Evolutionary conservation across 2,888 invertebrate species (phyloP).

Genomic region (Nebria salina): DNA sequence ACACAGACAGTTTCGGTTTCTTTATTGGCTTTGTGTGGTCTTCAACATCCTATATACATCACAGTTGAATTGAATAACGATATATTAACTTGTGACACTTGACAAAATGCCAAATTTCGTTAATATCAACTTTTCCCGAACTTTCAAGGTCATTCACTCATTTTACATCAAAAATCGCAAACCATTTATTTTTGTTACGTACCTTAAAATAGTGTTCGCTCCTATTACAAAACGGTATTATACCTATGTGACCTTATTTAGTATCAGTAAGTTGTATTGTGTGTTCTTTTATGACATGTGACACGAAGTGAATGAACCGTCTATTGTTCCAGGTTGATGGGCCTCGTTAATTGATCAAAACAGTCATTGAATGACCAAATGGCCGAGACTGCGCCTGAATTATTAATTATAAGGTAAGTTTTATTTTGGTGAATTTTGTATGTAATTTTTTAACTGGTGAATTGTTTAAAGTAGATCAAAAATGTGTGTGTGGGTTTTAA

Average conservation of each 20-base stretch:
- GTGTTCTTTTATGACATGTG: not conserved
- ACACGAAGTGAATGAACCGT: constrained; percentile 4
- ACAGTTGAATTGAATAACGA: no score
- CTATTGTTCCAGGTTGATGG: constrained; percentile 11
- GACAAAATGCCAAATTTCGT: no score
- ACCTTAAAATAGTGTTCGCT: no score
- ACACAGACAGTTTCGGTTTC: no score
- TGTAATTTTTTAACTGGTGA: not conserved
- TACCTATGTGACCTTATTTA: not conserved
- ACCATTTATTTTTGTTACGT: no score
- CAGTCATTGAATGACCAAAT: not conserved
- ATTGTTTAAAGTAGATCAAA: not conserved
- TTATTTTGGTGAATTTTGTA: no score
- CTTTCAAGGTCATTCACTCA: no score
- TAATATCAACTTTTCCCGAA: no score
- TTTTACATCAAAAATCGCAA: no score
- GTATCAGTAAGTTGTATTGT: not conserved
- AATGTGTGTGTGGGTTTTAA: not conserved
- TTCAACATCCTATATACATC: no score
- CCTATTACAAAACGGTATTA: constrained; percentile 2
- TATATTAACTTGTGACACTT: no score
- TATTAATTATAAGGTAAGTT: not conserved
- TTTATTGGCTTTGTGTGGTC: no score
- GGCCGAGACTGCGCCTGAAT: not conserved
- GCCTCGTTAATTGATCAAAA: constrained; percentile 1